Evolutionary conservation across 1,140 invertebrate genomes (phyloP).

Genomic region (Paralvinella palmiformis): DNA sequence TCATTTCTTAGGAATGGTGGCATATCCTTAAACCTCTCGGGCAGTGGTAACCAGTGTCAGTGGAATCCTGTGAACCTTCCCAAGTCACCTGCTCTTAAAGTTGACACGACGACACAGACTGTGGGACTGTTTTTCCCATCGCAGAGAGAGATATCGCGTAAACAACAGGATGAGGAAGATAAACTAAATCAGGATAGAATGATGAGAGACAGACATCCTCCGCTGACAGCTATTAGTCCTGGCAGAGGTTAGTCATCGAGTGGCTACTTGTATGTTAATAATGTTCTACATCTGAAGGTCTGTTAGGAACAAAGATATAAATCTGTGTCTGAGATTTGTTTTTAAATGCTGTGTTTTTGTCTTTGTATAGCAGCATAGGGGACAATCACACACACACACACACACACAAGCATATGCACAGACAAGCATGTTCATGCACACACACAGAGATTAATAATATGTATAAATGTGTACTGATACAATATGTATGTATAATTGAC

Average conservation of each 20-base stretch:
- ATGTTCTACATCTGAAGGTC: no score
- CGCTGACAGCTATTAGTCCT: slow-evolving; percentile 47
- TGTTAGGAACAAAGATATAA: no score
- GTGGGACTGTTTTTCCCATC: slow-evolving; percentile 50
- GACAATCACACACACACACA: no score
- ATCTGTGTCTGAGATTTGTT: no score
- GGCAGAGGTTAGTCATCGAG: slow-evolving; percentile 45
- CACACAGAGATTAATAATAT: no score
- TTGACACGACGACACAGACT: slow-evolving; percentile 41
- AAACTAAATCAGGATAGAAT: slow-evolving; percentile 25
- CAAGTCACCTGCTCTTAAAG: slow-evolving; percentile 8
- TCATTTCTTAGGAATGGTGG: neutral
- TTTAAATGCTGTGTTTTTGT: no score
- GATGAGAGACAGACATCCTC: slow-evolving; percentile 36
- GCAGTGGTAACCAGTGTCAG: neutral
- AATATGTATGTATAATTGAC: no score
- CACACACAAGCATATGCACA: no score
- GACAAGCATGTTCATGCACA: no score
- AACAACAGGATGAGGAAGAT: slow-evolving; percentile 38
- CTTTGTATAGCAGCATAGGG: no score
- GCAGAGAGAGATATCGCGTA: slow-evolving; percentile 35
- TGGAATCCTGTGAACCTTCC: slow-evolving; percentile 7
- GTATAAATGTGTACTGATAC: no score
- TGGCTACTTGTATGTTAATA: no score
- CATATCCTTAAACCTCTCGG: neutral